These are phyloP conservation scores for Scytalopus superciliaris DNA, from an alignment of 2,113 vertebrate species.

Conservation along the genomic window DNA sequence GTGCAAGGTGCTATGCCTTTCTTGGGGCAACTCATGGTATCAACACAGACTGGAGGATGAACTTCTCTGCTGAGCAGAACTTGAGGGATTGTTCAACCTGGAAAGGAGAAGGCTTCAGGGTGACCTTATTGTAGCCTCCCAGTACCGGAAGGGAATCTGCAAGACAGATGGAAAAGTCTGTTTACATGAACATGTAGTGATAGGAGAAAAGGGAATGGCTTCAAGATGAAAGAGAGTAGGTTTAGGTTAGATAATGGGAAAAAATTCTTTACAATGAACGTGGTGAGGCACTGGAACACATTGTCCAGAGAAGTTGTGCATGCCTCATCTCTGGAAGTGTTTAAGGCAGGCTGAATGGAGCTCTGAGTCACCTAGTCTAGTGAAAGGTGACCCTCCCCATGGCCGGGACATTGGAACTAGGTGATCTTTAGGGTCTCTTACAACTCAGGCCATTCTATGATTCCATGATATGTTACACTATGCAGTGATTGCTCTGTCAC, in stretches of 20 bases:
- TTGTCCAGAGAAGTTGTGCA: too few species aligned
- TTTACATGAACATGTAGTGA: background rate
- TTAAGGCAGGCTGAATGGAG: background rate
- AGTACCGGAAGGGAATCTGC: background rate
- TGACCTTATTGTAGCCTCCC: background rate
- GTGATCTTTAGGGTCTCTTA: background rate
- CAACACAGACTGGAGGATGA: background rate
- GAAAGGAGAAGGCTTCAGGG: too few species aligned
- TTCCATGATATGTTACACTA: background rate
- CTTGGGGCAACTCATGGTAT: rapidly evolving
- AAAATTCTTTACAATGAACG: background rate
- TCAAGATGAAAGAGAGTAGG: background rate
- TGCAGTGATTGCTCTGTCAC: background rate
- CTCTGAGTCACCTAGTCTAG: too few species aligned
- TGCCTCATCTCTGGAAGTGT: background rate
- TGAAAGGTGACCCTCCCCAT: too few species aligned
- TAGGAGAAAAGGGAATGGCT: background rate
- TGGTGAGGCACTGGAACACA: background rate
- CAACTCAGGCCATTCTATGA: background rate
- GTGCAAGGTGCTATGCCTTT: too few species aligned
- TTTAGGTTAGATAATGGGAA: background rate
- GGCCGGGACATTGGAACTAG: background rate
- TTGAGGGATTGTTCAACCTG: background rate
- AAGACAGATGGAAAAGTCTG: background rate
- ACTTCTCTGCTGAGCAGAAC: background rate